Base-by-base conservation (phyloP, 2,113 vertebrate genomes). In the Furnarius figulus region DNA sequence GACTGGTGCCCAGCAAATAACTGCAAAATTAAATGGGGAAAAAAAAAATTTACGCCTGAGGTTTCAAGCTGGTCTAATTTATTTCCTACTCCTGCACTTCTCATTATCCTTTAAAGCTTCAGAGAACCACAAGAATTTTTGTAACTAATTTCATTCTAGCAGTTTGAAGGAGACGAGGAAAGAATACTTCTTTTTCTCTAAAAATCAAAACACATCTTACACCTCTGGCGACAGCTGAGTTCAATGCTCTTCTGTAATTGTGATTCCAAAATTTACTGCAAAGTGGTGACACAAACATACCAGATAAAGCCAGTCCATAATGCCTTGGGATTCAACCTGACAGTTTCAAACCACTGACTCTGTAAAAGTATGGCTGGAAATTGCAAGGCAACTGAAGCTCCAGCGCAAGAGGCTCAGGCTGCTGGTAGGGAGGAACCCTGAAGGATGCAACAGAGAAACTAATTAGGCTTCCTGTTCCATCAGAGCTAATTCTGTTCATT, bases 271-370 rank as follows among this genome's bases (percentile, higher is more conserved):
- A 70, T 89, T 66, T 68, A 85, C 84, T 70, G 39, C 76, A 58
- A 95, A 94, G 49, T 42, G 37, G 78, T 85, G 77, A 92, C 89
- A 96, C 49, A 90, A 92, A 86, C 40, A 78, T 22, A 62, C 13
- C 90, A 79, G 49, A 87, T 56, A 84, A 89, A 92, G 47, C 23
- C 44, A 66, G 42, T 88, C 52, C 44, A 90, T 40, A 86, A 78
- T 1, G 8, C 47, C 83, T 56, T 73, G 39, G 61, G 61, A 77
- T 81, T 92, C 73, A 72, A 75, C 37, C 14, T 65, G 46, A 87
- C 66, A 75, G 44, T 72, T 81, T 56, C 56, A 72, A 82, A 94
- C 70, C 37, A 87, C 16, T 49, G 61, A 75, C 31, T 88, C 56
- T 61, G 44, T 88, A 33, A 39, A 95, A 81, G 30, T 4, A 1